Evolutionary conservation across 2,888 invertebrate species (phyloP), one percentile per base, ranked within the genome.

Genomic region (Rosalia funebris): DNA sequence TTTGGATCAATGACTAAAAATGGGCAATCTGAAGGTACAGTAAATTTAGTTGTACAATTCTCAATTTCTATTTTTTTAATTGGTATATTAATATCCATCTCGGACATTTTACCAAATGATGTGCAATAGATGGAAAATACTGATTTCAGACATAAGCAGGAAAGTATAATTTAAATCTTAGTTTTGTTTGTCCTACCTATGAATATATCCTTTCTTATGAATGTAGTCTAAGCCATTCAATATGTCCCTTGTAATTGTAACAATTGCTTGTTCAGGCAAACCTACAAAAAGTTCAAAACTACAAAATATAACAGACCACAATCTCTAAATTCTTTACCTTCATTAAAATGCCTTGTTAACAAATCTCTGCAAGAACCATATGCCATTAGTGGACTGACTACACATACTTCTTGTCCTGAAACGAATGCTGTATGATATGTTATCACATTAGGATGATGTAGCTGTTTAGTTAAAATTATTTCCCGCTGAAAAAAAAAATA

Each of bases 301-400:
- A n/a, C n/a, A n/a, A n/a, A 20, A 47, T 12, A 17, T 12, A 20
- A 19, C 17, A 19, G 5, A 42, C 16, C 39, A 14, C 10, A 47
- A 42, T 14, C n/a, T n/a, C 52, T 57, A 25, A 25, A 4, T 10
- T 1, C 16, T 16, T n/a, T 70, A 79, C 80, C 82, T 70, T 85
- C 84, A 56, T 81, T 85, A 79, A 93, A 96, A 82, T 91, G 90
- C 68, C 88, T 88, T 72, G 87, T 85, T 4, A 95, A 84, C 66
- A 95, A 85, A 77, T 93, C 91, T 60, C 89, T 85, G 74, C 93
- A 92, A 0, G 95, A 95, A 1, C 95, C 92, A 76, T 89, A 92
- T 17, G 88, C 90, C 91, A 94, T 92, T 7, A 93, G 83, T 0
- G 95, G 95, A 68, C 91, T 89, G 11, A 95, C 87, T 3, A 92